Evolutionary conservation across 2,113 vertebrate genomes (phyloP), one percentile per base, ranked within the genome.

Genomic region (Anolis sagrei): DNA sequence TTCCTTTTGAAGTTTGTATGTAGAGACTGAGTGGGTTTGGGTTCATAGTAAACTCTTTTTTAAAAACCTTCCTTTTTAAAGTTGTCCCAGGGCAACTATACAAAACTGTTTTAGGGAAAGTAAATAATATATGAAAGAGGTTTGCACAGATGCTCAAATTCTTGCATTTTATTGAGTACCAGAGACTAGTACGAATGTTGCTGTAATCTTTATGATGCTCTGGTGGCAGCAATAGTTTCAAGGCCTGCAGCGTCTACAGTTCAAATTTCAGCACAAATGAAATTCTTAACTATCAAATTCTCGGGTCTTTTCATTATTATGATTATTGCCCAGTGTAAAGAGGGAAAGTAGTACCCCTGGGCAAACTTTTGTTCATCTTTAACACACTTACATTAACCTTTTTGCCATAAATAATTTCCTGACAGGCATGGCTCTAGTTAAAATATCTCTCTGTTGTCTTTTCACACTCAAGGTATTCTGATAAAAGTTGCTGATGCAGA

Each of bases 61-160:
- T 25, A 32, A 19, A 18, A 16, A 21, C 18, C 11, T 79, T 39
- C 39, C 9, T 74, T 64, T 85, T 85, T 23, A 27, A 80, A 49
- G 70, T 61, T 66, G 58, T 62, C 49, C 29, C 32, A 34, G 58
- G 58, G 14, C 58, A 64, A 75, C 39, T 80, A 39, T 49, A 64
- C 70, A 21, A 74, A 79, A 86, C 44, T 74, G 29, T 21, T 51
- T 64, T 73, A 80, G 27, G 58, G 62, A 75, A 64, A 39, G 23
- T 80, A 80, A 86, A 80, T 86, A 80, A 86, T 80, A 14, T 34
- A 86, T 86, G 69, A 80, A 77, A 44, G 54, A 49, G 54, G 29
- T 80, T 86, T 86, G 58, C 84, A 25, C 48, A 69, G 64, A 73
- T 86, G 84, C 51, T 74, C 25, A 21, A 62, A 74, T 80, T 79